phyloP scores from a whole-genome alignment of 2,797 vertebrate species.

The Emys orbicularis region DNA sequence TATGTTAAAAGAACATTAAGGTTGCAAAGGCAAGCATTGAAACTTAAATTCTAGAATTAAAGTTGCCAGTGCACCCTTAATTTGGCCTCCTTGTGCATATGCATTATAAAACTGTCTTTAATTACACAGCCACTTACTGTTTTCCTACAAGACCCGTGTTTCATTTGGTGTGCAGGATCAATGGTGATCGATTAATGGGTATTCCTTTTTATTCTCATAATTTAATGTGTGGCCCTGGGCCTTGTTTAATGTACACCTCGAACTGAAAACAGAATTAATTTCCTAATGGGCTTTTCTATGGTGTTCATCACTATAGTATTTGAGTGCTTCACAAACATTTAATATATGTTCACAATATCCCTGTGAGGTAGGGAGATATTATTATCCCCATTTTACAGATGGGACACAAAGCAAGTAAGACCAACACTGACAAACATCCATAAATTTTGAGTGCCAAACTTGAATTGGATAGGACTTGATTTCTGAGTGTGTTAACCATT shows the following conservation, averaged over 20 bases:
- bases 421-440: background rate
- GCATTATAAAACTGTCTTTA: background rate
- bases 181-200: background rate
- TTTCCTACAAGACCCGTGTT: background rate
- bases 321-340: conserved; percentile 2
- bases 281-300: background rate
- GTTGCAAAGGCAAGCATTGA: background rate
- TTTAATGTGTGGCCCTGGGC: background rate
- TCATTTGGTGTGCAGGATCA: background rate
- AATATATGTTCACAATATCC: background rate
- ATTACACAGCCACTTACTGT: too few species aligned
- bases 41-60: background rate
- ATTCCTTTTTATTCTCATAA: background rate
- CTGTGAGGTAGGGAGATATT: background rate
- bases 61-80: background rate
- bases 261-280: background rate
- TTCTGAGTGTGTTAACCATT: background rate
- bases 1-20: background rate
- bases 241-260: background rate
- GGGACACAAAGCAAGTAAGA: background rate
- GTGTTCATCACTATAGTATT: background rate
- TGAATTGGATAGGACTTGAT: background rate
- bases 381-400: background rate
- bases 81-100: background rate
- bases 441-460: background rate